Evolutionary conservation across 2,797 vertebrate genomes (phyloP), one percentile per base, ranked within the genome.

Genomic region (Nothura maculosa): DNA sequence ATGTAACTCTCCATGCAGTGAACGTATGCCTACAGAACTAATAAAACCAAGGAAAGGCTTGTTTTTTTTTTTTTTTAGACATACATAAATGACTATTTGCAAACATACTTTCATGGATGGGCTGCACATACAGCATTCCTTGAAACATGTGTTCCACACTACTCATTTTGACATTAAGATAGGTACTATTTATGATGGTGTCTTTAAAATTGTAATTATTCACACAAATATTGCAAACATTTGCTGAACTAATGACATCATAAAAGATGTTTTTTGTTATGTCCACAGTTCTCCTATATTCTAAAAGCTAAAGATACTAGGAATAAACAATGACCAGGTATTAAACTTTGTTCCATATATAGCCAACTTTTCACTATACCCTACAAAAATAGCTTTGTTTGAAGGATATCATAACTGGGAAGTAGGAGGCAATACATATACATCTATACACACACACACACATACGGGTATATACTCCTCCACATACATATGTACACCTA

Each of bases 341-440:
- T 8, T 52, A 74, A 78, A 36, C 83, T 78, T 72, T 72, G 16
- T 76, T 64, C 12, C n/a, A 25, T 63, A 5, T 27, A 30, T 5
- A 42, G 22, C 24, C 92, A 42, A 60, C 76, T 27, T 79, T 95
- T 93, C 40, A 55, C 9, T 87, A 63, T 58, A 87, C 83, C 55
- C 43, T 81, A 40, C 13, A 78, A 21, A 94, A 21, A 70, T 58
- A 13, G 16, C 5, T 50, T 84, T 66, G 42, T 55, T 2, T 45
- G 63, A 55, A 67, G 19, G 21, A n/a, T 54, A 19, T 68, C 63
- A 3, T 20, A 57, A 47, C 10, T 34, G 5, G 1, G 4, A 9
- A 69, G 21, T 63, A 18, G n/a, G 14, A 27, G 13, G 8, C 7
- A 16, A 28, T 58, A 19, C 12, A 21, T 32, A 32, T n/a, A 20